These are phyloP conservation scores for Coleophora deauratella DNA, from an alignment of 2,888 invertebrate species.

Conservation along the genomic window DNA sequence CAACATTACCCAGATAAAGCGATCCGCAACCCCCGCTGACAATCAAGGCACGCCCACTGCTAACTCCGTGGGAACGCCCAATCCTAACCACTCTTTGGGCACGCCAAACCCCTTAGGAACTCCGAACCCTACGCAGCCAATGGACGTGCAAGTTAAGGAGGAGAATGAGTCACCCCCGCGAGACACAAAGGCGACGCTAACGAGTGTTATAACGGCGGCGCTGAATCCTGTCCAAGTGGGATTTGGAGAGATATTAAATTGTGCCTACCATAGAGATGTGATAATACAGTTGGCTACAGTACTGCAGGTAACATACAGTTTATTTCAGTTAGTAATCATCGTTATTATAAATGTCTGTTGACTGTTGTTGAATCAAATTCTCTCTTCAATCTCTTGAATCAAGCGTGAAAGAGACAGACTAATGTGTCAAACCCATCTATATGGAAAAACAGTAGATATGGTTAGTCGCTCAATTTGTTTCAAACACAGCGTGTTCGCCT, in stretches of 20 bases:
- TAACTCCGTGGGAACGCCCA: constrained; percentile 56
- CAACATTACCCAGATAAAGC: constrained; percentile 63
- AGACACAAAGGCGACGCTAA: constrained; percentile 45
- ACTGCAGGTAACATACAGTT: constrained; percentile 79
- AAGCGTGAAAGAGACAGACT: too few relatives aligned
- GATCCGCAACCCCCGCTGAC: constrained; percentile 55
- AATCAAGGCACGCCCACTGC: constrained; percentile 61
- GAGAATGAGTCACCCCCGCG: constrained; percentile 47
- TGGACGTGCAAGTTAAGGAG: constrained; percentile 58
- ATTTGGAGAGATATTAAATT: constrained; percentile 88
- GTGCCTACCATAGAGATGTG: constrained; percentile 92
- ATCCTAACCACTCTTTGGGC: constrained; percentile 53
- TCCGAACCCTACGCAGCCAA: constrained; percentile 45
- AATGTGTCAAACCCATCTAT: too few relatives aligned
- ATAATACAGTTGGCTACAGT: constrained; percentile 86
- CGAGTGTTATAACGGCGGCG: constrained; percentile 48
- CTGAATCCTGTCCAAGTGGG: constrained; percentile 79
- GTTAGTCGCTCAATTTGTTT: too few relatives aligned
- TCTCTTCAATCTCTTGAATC: too few relatives aligned
- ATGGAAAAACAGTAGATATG: too few relatives aligned
- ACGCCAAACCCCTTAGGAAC: constrained; percentile 56
- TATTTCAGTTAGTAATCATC: too few relatives aligned
- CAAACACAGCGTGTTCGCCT: too few relatives aligned
- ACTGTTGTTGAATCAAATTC: too few relatives aligned
- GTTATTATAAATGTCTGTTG: too few relatives aligned